phyloP scores from a whole-genome alignment of 2,113 vertebrate species.

The Ophiodon elongatus region DNA sequence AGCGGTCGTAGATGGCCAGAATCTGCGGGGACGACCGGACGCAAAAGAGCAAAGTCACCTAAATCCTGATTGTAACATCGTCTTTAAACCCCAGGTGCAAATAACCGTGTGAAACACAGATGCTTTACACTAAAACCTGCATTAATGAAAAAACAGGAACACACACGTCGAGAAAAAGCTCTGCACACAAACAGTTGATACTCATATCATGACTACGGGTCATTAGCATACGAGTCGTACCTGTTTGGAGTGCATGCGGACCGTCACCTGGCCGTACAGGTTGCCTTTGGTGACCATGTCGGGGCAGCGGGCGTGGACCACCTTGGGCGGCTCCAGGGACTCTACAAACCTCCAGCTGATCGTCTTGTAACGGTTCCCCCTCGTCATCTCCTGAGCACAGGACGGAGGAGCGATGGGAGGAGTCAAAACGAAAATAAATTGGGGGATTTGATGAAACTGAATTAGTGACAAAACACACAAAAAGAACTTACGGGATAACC shows the following conservation, averaged over 20 bases:
- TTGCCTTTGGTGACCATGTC: constrained; percentile 88
- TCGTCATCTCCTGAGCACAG: constrained; percentile 90
- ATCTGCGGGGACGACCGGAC: constrained; percentile 74
- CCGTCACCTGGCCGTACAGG: constrained; percentile 92
- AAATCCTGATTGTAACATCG: not conserved
- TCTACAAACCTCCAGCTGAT: constrained; percentile 91
- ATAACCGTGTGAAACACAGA: not conserved
- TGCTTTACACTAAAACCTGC: not conserved
- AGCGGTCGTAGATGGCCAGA: constrained; percentile 94
- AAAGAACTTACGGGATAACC: constrained; percentile 91
- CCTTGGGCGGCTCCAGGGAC: constrained; percentile 89
- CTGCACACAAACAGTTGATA: no score
- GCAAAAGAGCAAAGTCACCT: not conserved
- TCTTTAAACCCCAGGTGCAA: not conserved
- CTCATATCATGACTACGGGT: not conserved
- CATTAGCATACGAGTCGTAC: constrained; percentile 66
- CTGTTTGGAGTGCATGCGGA: constrained; percentile 94
- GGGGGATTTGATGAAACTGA: not conserved
- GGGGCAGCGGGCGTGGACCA: constrained; percentile 90
- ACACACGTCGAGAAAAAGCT: not conserved
- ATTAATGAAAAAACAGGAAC: no score
- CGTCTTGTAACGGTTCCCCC: constrained; percentile 91
- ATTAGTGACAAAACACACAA: not conserved
- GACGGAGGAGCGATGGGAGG: not conserved
- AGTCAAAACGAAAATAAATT: no score